phyloP scores from a whole-genome alignment of 2,888 invertebrate genomes.

The Heliconius sara region DNA sequence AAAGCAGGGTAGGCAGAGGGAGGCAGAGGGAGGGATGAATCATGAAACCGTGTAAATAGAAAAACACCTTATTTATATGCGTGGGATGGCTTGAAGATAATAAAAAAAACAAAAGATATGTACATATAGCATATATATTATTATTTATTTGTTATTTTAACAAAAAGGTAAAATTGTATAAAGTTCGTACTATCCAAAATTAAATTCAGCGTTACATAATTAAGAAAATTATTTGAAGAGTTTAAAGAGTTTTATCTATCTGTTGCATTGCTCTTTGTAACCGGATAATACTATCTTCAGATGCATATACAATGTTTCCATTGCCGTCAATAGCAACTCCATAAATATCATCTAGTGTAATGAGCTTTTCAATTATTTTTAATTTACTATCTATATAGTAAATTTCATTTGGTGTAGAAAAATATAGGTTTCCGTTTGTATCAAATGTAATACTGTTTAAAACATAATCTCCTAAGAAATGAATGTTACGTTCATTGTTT shows the following conservation, averaged over 20 bases:
- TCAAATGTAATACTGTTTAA: conserved; percentile 52
- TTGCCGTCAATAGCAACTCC: conserved; percentile 50
- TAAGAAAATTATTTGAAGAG: not conserved
- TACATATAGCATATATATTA: too few species aligned
- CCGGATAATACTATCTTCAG: conserved; percentile 46
- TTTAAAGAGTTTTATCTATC: not conserved
- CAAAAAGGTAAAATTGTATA: too few species aligned
- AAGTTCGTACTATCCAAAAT: too few species aligned
- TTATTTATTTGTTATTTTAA: too few species aligned
- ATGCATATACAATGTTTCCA: conserved; percentile 51
- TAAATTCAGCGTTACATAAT: too few species aligned
- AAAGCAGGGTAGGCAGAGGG: too few species aligned
- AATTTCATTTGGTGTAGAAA: conserved; percentile 52
- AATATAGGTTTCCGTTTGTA: conserved; percentile 53
- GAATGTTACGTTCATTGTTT: conserved; percentile 32
- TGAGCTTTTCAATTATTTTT: conserved; percentile 44
- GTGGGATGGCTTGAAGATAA: too few species aligned
- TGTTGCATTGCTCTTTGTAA: conserved; percentile 44
- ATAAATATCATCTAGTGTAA: conserved; percentile 46
- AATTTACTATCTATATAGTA: conserved; percentile 48
- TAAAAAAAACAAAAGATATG: too few species aligned
- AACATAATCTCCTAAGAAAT: conserved; percentile 49
- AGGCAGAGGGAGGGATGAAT: too few species aligned
- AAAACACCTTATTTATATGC: too few species aligned
- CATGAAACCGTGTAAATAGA: too few species aligned